Percentiles rank a stretch among this genome's conserved stretches.
These are phyloP conservation scores for Dicranocentrus wangi DNA, from an alignment of 2,888 invertebrate genomes.

Conservation along the genomic window DNA sequence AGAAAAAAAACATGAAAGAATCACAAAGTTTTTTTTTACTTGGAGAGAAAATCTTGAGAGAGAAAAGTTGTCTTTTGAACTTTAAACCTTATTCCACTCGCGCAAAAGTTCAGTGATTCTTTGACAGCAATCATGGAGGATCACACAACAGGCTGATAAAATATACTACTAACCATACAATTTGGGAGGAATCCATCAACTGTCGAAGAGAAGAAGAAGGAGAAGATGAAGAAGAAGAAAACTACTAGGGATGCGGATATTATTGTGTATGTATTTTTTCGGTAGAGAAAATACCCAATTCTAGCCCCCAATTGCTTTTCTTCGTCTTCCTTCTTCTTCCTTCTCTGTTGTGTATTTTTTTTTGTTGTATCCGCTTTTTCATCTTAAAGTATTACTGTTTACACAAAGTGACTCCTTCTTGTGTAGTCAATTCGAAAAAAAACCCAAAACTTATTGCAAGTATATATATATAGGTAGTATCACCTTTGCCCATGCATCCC, in stretches of 20 bases:
- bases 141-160: not conserved
- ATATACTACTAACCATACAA: not conserved
- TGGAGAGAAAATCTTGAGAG: conserved; percentile 20
- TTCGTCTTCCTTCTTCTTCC: not conserved
- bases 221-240: not conserved
- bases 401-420: too few relatives aligned
- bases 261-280: not conserved
- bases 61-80: conserved; percentile 60
- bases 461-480: too few relatives aligned
- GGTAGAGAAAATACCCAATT: too few relatives aligned
- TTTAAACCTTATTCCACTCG: conserved; percentile 53
- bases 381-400: too few relatives aligned
- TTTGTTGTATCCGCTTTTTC: too few relatives aligned
- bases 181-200: too few relatives aligned
- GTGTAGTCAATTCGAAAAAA: too few relatives aligned
- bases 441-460: too few relatives aligned
- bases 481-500: too few relatives aligned
- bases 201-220: not conserved
- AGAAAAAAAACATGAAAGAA: conserved; percentile 9
- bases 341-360: too few relatives aligned
- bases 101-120: conserved; percentile 28
- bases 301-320: conserved; percentile 14
- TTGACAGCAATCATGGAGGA: conserved; percentile 27
- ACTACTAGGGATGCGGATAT: not conserved
- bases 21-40: conserved; percentile 30